phyloP scores from a whole-genome alignment of 2,797 vertebrate genomes.

The Falco novaeseelandiae region DNA sequence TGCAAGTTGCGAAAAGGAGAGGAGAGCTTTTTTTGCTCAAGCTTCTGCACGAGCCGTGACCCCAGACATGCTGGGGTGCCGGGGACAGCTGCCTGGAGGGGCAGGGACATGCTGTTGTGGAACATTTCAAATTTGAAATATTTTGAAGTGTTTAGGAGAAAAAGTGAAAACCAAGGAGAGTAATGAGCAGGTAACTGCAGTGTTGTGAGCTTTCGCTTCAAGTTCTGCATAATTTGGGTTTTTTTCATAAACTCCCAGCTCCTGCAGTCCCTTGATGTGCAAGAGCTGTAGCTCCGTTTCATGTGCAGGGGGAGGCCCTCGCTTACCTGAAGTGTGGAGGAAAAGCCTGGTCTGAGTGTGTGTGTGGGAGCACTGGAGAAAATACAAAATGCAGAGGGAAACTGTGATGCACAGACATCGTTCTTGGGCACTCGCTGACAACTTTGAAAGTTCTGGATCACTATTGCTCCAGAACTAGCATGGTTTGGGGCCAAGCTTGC shows the following conservation, averaged over 20 bases:
- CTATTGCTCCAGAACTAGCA: neutral
- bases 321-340: accelerated
- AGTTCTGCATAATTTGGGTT: neutral
- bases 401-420: neutral
- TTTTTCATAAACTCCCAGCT: neutral
- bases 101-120: neutral
- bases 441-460: neutral
- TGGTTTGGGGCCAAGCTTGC: neutral
- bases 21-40: neutral
- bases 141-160: neutral
- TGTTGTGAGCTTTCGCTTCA: neutral
- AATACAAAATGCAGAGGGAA: neutral
- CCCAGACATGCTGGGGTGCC: accelerated
- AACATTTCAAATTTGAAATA: neutral
- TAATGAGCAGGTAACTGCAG: neutral
- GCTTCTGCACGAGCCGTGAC: accelerated
- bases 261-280: neutral
- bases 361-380: neutral
- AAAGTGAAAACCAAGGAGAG: neutral
- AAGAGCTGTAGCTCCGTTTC: neutral
- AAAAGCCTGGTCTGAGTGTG: neutral
- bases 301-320: neutral
- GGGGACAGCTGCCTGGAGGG: neutral
- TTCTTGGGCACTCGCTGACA: accelerated
- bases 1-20: neutral